These are phyloP conservation scores for Epizoanthus illoricatus DNA, from an alignment of 92 coral and sea anemone genomes.

Conservation along the genomic window DNA sequence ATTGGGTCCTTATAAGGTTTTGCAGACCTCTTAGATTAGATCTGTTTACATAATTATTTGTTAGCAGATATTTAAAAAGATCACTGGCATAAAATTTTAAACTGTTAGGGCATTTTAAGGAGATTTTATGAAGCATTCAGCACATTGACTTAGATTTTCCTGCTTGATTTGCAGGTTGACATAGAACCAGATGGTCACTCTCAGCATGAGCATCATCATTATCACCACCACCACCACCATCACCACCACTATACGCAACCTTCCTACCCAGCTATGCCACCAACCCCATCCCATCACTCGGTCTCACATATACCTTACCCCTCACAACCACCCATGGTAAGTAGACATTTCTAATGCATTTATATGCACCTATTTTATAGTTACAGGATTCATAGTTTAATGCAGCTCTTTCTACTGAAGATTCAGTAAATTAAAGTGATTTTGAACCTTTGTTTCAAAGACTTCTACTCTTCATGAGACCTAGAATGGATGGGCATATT, in stretches of 20 bases:
- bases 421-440: too few species aligned
- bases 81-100: too few species aligned
- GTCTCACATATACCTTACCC: constrained; percentile 72
- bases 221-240: constrained; percentile 91
- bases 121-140: not conserved
- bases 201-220: constrained; percentile 83
- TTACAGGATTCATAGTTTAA: too few species aligned
- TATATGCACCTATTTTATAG: not conserved
- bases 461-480: too few species aligned
- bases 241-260: constrained; percentile 87
- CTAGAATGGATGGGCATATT: too few species aligned
- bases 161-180: constrained; percentile 63
- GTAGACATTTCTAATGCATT: not conserved
- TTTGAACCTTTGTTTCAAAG: too few species aligned
- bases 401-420: too few species aligned
- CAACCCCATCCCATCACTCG: constrained; percentile 61
- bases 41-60: too few species aligned
- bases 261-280: constrained; percentile 74
- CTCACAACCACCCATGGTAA: constrained; percentile 57
- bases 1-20: not conserved
- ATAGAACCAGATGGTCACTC: constrained; percentile 48
- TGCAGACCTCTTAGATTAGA: not conserved
- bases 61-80: too few species aligned
- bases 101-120: too few species aligned
- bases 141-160: not conserved